phyloP scores from a whole-genome alignment of 1,140 invertebrate species.

The Pogonomyrmex barbatus region DNA sequence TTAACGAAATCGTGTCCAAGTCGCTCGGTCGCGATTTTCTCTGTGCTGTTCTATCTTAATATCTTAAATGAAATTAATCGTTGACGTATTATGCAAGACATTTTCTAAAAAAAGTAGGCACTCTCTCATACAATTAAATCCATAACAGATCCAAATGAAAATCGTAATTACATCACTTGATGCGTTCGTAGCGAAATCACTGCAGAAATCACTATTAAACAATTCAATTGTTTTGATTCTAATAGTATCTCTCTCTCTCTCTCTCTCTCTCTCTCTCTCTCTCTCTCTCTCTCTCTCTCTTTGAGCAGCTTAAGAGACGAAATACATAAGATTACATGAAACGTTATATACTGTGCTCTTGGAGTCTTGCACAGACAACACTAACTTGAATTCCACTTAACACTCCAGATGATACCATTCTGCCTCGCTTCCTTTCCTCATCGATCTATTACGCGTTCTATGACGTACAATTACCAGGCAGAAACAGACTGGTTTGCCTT shows the following conservation, averaged over 20 bases:
- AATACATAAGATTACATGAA: slow-evolving; percentile 59
- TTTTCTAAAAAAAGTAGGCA: background rate
- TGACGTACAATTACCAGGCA: slow-evolving; percentile 60
- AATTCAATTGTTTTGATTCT: slow-evolving; percentile 28
- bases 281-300: background rate
- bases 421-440: slow-evolving; percentile 55
- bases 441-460: slow-evolving; percentile 63
- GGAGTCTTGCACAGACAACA: slow-evolving; percentile 46
- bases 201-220: slow-evolving; percentile 12
- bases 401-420: slow-evolving; percentile 59
- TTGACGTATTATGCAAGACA: background rate
- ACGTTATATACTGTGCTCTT: slow-evolving; percentile 34
- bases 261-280: background rate
- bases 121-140: background rate
- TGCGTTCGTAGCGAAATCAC: background rate
- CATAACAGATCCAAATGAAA: background rate
- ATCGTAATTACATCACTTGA: background rate
- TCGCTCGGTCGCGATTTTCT: background rate
- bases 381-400: slow-evolving; percentile 64
- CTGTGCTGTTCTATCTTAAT: background rate
- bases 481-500: slow-evolving; percentile 57
- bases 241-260: slow-evolving; percentile 6
- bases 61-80: background rate
- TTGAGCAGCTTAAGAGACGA: slow-evolving; percentile 26
- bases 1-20: background rate